Conservation (phyloP, 2,888 invertebrate species). For the Helobdella robusta region DNA sequence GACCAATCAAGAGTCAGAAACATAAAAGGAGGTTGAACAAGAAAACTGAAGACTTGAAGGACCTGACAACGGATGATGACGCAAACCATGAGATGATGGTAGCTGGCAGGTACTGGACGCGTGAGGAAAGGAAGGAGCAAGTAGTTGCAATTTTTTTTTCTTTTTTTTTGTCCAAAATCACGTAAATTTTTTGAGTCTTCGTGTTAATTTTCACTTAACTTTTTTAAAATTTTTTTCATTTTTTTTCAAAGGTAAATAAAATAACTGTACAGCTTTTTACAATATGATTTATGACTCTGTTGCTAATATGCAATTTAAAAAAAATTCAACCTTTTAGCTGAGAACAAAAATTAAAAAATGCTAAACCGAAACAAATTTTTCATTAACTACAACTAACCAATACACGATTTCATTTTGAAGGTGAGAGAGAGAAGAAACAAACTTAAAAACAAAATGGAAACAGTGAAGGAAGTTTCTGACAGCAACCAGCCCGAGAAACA, state of each 20-base stretch:
- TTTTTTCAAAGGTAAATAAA: not conserved
- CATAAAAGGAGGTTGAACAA: not conserved
- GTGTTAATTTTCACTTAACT: not conserved
- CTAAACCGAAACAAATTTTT: no score
- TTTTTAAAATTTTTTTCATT: not conserved
- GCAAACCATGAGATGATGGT: slow-evolving; percentile 1
- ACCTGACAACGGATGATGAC: slow-evolving; percentile 11
- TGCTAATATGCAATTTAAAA: no score
- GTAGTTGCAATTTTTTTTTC: not conserved
- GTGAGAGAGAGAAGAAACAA: slow-evolving; percentile 11
- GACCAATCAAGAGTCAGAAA: not conserved
- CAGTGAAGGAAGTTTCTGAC: not conserved
- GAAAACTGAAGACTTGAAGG: not conserved
- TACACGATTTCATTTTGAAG: no score
- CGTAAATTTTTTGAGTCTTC: not conserved
- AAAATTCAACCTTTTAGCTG: no score
- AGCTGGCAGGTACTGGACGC: slow-evolving; percentile 11
- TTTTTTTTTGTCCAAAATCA: not conserved
- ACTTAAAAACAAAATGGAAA: slow-evolving; percentile 8
- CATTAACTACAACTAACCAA: no score
- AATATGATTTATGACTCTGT: no score
- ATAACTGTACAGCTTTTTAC: no score
- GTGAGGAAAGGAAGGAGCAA: slow-evolving; percentile 9
- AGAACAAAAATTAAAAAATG: no score
- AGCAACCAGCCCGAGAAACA: not conserved